phyloP scores from a whole-genome alignment of 2,888 invertebrate genomes.

The Argynnis bischoffii region DNA sequence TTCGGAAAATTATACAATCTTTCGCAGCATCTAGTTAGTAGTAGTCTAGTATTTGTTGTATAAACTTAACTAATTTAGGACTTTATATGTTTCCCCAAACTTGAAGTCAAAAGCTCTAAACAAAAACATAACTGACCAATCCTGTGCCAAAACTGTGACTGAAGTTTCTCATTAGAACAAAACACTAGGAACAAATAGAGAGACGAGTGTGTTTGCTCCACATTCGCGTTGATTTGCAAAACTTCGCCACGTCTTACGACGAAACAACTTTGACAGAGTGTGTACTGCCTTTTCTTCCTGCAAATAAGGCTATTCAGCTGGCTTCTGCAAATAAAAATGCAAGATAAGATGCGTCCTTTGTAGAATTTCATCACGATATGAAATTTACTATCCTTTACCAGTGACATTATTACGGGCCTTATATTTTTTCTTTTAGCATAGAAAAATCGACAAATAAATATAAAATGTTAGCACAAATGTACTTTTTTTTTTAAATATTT shows the following conservation, averaged over 20 bases:
- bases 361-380: conserved; percentile 3
- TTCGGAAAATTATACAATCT: too few species aligned
- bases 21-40: too few species aligned
- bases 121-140: conserved; percentile 19
- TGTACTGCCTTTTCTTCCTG: conserved; percentile 11
- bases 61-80: neutral
- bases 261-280: conserved; percentile 24
- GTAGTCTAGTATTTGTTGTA: too few species aligned
- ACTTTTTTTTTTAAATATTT: too few species aligned
- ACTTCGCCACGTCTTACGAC: conserved; percentile 18
- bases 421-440: too few species aligned
- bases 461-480: too few species aligned
- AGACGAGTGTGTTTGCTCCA: conserved; percentile 16
- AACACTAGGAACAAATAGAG: conserved; percentile 24
- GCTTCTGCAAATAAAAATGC: conserved; percentile 19
- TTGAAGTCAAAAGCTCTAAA: conserved; percentile 1
- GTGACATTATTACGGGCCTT: too few species aligned
- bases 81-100: neutral
- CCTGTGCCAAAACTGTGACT: conserved; percentile 12
- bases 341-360: conserved; percentile 10
- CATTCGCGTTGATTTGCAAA: conserved; percentile 29
- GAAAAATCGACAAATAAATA: too few species aligned
- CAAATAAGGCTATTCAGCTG: conserved; percentile 16
- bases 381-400: conserved; percentile 1
- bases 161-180: conserved; percentile 22